These are phyloP conservation scores for Altica lythri DNA, from an alignment of 2,888 invertebrate species.

Conservation along the genomic window DNA sequence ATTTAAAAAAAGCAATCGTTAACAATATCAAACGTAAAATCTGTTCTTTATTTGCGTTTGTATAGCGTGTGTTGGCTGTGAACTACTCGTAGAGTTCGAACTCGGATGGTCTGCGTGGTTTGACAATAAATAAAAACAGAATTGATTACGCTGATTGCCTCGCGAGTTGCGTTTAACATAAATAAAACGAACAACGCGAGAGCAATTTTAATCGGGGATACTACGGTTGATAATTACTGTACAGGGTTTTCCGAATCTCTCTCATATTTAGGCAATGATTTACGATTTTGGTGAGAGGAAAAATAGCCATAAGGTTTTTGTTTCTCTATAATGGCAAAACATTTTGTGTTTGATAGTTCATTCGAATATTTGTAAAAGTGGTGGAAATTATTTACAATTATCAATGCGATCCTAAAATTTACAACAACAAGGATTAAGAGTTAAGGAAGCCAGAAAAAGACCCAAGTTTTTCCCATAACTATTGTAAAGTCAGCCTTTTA, in stretches of 20 bases:
- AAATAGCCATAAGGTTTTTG: not conserved
- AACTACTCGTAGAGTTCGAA: conserved; percentile 18
- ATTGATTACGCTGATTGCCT: conserved; percentile 58
- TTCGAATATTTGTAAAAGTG: too few species aligned
- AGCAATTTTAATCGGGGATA: conserved; percentile 54
- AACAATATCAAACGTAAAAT: conserved; percentile 29
- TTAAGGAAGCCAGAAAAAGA: too few species aligned
- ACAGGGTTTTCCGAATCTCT: conserved; percentile 35
- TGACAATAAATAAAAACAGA: conserved; percentile 56
- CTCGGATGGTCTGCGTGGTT: conserved; percentile 32
- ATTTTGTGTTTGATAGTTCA: too few species aligned
- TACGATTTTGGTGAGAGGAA: conserved; percentile 3
- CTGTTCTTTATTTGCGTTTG: conserved; percentile 28
- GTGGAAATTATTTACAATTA: too few species aligned
- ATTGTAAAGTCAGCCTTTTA: too few species aligned
- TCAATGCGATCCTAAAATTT: too few species aligned
- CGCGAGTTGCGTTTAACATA: conserved; percentile 55
- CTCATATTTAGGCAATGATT: conserved; percentile 11
- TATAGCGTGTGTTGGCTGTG: conserved; percentile 5
- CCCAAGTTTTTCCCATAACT: too few species aligned
- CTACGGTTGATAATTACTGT: conserved; percentile 43
- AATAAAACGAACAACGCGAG: conserved; percentile 54
- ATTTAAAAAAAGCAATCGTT: conserved; percentile 10
- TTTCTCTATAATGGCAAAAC: not conserved
- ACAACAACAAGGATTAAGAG: too few species aligned